Evolutionary conservation across 2,797 vertebrate species (phyloP).

Genomic region (Crotalus adamanteus): DNA sequence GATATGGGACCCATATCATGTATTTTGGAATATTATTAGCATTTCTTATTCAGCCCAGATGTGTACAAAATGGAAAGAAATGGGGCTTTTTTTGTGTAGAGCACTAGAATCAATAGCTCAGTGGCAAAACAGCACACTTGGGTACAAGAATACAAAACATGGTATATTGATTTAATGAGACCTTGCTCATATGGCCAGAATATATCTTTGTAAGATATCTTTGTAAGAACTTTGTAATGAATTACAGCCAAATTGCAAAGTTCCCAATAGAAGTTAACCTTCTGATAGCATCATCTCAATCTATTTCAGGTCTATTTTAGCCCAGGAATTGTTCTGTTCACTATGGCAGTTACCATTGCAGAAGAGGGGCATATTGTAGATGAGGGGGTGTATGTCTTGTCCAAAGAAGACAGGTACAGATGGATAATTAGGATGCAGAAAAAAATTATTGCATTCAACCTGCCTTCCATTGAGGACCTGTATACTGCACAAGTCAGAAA

Average conservation of each 20-base stretch:
- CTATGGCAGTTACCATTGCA: neutral
- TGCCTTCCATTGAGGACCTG: neutral
- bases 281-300: neutral
- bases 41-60: neutral
- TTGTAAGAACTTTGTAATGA: neutral
- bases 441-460: neutral
- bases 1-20: neutral
- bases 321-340: neutral
- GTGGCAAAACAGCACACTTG: neutral
- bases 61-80: constrained; percentile 19
- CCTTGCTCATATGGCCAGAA: neutral
- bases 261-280: neutral
- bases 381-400: neutral
- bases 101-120: neutral
- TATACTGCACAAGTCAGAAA: neutral
- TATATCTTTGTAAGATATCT: neutral
- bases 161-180: neutral
- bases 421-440: neutral
- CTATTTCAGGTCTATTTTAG: neutral
- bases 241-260: neutral
- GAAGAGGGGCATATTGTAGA: neutral
- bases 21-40: neutral
- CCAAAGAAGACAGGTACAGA: neutral
- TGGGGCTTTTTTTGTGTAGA: neutral
- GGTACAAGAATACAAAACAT: neutral